Evolutionary conservation across 2,797 vertebrate genomes (phyloP), one percentile per base, ranked within the genome.

Genomic region (Rhinella marina): DNA sequence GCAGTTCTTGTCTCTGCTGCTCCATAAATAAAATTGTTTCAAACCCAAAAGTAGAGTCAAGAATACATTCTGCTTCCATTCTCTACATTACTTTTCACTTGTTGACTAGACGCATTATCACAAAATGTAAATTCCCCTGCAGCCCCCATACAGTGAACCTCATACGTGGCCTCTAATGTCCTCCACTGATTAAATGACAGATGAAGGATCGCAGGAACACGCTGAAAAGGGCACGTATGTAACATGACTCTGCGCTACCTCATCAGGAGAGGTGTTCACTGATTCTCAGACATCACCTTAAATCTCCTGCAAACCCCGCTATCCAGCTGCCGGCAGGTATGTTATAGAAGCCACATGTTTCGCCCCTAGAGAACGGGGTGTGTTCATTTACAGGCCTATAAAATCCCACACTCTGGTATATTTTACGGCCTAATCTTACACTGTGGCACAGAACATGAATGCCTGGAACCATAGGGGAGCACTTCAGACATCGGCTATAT

Each of bases 301-400:
- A 88, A 23, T 73, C 88, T 79, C 77, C 80, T 14, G 64, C n/a
- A 86, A 64, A 54, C 57, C 59, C 11, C 81, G 29, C 57, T 48
- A 83, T 62, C 25, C 84, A 86, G 81, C 29, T 90, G 76, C 75
- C 70, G 41, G 62, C n/a, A 89, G 81, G 91, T 88, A 90, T 70
- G 77, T 87, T 56, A 86, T 86, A 88, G 62, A 82, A 73, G 81
- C 80, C 90, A 80, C 72, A 77, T 86, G 57, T 72, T 27, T 52
- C 1, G 50, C 70, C 0, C 72, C 3, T 11, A 75, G 0, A 14
- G 52, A n/a, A 64, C 57, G 83, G 80, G 56, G 84, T 84, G 27
- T 52, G 85, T 86, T 86, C 75, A 89, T 89, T 88, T 90, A 90
- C 23, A 83, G 48, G 16, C 11, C 80, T 62, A 57, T 90, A 87